Evolutionary conservation across 2,797 vertebrate genomes (phyloP), one percentile per base, ranked within the genome.

Genomic region (Spinus olivaceus): DNA sequence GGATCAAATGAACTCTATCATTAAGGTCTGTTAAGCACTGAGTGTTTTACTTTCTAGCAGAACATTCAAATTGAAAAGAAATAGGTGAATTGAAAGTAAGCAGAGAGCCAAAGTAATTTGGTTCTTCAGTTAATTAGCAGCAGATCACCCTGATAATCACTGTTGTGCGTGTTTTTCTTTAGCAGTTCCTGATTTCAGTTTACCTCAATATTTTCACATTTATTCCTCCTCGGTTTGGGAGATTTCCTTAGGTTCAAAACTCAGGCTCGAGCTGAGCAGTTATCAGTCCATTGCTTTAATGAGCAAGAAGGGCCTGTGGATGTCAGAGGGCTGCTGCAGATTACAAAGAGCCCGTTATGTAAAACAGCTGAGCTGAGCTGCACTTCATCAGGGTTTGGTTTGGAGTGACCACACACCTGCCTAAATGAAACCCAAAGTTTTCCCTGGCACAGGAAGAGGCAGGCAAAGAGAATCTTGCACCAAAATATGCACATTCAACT

Each of bases 1-100:
- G 79, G 92, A 90, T 79, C 86, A 95, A 94, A 94, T 95, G 94
- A 96, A 94, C 90, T 87, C 83, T 84, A 72, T 92, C 81, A 92
- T 81, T 64, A 95, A 97, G 94, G 94, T 84, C 93, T 94, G 91
- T 90, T 95, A 97, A 97, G 80, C 90, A 91, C 86, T 28, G 90
- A 96, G 88, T 86, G 76, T 73, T 95, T 95, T 72, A 89, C 86
- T 92, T 95, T 71, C 78, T 79, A 93, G 74, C 87, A 95, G 93
- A 88, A 88, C 64, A 76, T 95, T 91, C 88, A 95, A 80, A 97
- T 91, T 77, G 47, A 84, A 95, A 80, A 86, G 78, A 88, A 51
- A 28, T 19, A 65, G 83, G 71, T 71, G 66, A 89, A 72, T 32
- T 66, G 59, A 72, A 89, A 79, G 49, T 39, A 89, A 63, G 51